phyloP scores from a whole-genome alignment of 1,140 invertebrate species.

The Pseudomyrmex cubaensis region DNA sequence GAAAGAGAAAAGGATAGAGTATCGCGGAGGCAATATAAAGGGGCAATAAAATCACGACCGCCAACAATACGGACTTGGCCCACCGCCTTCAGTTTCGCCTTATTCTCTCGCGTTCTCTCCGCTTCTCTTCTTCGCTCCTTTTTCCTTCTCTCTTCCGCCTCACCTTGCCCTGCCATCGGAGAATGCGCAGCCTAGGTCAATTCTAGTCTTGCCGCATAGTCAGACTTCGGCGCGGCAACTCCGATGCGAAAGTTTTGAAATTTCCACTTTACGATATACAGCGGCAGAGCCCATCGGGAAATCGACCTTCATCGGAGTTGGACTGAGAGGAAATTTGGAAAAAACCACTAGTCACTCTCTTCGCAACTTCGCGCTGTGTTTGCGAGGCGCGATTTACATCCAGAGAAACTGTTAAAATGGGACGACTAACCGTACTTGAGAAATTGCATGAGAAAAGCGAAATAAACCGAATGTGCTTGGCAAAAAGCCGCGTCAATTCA shows the following conservation, averaged over 20 bases:
- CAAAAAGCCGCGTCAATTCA: background rate
- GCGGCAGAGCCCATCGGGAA: conserved; percentile 58
- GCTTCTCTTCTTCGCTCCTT: conserved; percentile 4
- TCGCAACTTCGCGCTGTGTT: conserved; percentile 12
- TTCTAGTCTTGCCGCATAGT: conserved; percentile 63
- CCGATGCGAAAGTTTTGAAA: conserved; percentile 62
- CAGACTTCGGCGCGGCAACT: conserved; percentile 5
- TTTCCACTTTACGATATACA: conserved; percentile 50
- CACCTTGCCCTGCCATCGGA: background rate
- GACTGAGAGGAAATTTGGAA: conserved; percentile 25
- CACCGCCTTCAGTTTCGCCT: conserved; percentile 55
- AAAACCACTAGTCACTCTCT: conserved; percentile 35
- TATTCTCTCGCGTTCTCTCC: conserved; percentile 42
- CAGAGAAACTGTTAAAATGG: background rate
- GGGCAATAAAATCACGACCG: conserved; percentile 75
- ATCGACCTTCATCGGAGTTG: conserved; percentile 51
- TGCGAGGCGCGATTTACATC: conserved; percentile 43
- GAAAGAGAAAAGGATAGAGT: conserved; percentile 37
- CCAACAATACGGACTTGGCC: conserved; percentile 72
- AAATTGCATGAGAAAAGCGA: conserved; percentile 1
- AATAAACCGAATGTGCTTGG: conserved; percentile 2
- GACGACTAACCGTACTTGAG: background rate
- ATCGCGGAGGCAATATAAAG: conserved; percentile 71
- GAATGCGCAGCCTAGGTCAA: conserved; percentile 63
- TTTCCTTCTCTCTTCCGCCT: background rate